phyloP scores from a whole-genome alignment of 1,140 invertebrate species.

The Orius insidiosus region DNA sequence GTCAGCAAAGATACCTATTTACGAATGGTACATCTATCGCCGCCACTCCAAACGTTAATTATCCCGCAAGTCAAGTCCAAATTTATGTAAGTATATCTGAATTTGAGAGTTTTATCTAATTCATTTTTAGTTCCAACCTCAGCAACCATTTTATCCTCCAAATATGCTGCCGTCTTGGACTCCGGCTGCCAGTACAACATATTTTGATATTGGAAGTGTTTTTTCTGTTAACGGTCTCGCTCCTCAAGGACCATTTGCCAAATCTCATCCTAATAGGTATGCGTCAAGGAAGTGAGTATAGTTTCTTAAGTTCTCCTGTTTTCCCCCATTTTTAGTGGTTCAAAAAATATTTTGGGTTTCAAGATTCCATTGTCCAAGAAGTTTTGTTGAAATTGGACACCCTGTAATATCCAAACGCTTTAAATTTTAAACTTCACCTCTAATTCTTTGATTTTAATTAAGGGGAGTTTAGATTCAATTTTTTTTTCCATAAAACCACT shows the following conservation, averaged over 20 bases:
- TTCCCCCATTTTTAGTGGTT: neutral
- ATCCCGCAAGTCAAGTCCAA: conserved; percentile 39
- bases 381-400: too few species aligned
- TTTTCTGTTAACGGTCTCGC: conserved; percentile 58
- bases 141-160: conserved; percentile 37
- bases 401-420: too few species aligned
- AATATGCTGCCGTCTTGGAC: conserved; percentile 35
- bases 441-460: too few species aligned
- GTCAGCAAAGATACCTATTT: conserved; percentile 44
- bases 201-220: conserved; percentile 51
- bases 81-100: conserved; percentile 46
- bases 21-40: conserved; percentile 38
- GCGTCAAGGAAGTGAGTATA: conserved; percentile 14
- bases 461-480: too few species aligned
- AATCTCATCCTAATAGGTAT: conserved; percentile 18
- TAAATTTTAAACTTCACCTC: too few species aligned
- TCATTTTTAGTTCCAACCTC: conserved; percentile 26
- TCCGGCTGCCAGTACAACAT: conserved; percentile 33
- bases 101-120: neutral
- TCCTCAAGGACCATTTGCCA: conserved; percentile 40
- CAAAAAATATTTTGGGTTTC: too few species aligned
- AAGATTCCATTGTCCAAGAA: too few species aligned
- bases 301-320: neutral
- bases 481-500: too few species aligned
- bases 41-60: conserved; percentile 29